Base-by-base conservation (phyloP, 1,140 invertebrate species). In the Sitophilus oryzae region DNA sequence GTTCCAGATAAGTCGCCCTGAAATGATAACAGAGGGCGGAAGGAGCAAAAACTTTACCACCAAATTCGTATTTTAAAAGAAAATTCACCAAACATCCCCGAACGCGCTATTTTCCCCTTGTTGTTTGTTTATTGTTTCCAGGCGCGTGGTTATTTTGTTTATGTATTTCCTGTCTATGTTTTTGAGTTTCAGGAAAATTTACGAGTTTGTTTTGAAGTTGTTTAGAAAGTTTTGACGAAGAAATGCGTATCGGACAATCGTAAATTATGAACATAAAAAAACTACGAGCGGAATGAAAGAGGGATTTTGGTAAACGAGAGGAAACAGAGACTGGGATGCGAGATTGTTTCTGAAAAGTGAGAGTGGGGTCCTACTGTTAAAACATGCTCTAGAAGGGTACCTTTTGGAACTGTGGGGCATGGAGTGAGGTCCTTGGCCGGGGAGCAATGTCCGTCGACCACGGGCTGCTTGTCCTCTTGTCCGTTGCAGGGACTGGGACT, bases 371-470 rank as follows among this genome's bases (percentile, higher is more conserved):
- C 22, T 49, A 42, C 18, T 6, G 21, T 42, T 56, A 22, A 56
- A 56, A 56, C 41, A 35, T 22, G 35, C 23, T 37, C 34, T 37
- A 36, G 21, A 43, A 43, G 34, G 48, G 8, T 56, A 56, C 53
- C 53, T 56, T 49, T 56, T n/a, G 46, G 40, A 21, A 42, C 20
- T n/a, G 38, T 40, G 10, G 23, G 23, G 25, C 35, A 15, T 42
- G 15, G 23, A 14, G 54, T 62, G 47, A 55, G 41, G 38, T 64
- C 58, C 55, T 64, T 62, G 37, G 65, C 46, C 18, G 65, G 65
- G 30, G 65, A 61, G 41, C 65, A 67, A 58, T 65, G 63, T 52
- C 63, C 65, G 46, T 67, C 65, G 59, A 59, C 65, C 45, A 67
- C 58, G 21, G 60, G 19, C 25, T 45, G 47, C 42, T 52, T 57